These are phyloP conservation scores for Abrostola triplasia DNA, from an alignment of 2,888 invertebrate species.

Conservation along the genomic window DNA sequence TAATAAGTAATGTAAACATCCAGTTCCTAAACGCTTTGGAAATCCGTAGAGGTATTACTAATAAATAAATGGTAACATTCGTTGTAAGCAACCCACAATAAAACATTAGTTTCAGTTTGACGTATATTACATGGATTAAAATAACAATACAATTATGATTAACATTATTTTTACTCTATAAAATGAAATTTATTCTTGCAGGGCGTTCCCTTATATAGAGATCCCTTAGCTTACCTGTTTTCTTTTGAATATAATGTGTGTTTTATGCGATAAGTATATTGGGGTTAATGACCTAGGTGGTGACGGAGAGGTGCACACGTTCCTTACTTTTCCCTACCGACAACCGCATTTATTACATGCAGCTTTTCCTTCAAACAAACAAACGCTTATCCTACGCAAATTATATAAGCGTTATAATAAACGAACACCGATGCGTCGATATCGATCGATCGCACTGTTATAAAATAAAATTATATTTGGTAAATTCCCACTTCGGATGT, in stretches of 20 bases:
- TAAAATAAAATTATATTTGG: too few relatives aligned
- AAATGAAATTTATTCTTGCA: slow-evolving; percentile 83
- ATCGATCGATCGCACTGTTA: too few relatives aligned
- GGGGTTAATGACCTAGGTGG: slow-evolving; percentile 56
- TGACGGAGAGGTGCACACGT: slow-evolving; percentile 60
- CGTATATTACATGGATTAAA: slow-evolving; percentile 51
- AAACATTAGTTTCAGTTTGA: slow-evolving; percentile 54
- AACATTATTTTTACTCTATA: slow-evolving; percentile 69
- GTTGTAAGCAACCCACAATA: slow-evolving; percentile 81
- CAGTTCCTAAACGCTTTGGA: slow-evolving; percentile 48
- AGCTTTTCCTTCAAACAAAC: neutral
- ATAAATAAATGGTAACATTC: slow-evolving; percentile 65
- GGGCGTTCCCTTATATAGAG: slow-evolving; percentile 67
- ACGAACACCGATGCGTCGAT: slow-evolving; percentile 24
- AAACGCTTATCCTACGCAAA: slow-evolving; percentile 1
- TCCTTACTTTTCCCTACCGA: slow-evolving; percentile 12
- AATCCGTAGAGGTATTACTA: slow-evolving; percentile 22
- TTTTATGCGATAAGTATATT: slow-evolving; percentile 31
- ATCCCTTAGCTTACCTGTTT: slow-evolving; percentile 80
- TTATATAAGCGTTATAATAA: slow-evolving; percentile 27
- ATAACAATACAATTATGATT: slow-evolving; percentile 50
- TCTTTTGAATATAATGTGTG: slow-evolving; percentile 65
- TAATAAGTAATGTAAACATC: slow-evolving; percentile 24
- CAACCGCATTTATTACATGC: slow-evolving; percentile 16
- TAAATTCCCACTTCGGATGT: too few relatives aligned